A percentile compares a stretch with the other conserved stretches of the same genome.
phyloP scores from a whole-genome alignment of 2,797 vertebrate species.

The Crenuchus spilurus region DNA sequence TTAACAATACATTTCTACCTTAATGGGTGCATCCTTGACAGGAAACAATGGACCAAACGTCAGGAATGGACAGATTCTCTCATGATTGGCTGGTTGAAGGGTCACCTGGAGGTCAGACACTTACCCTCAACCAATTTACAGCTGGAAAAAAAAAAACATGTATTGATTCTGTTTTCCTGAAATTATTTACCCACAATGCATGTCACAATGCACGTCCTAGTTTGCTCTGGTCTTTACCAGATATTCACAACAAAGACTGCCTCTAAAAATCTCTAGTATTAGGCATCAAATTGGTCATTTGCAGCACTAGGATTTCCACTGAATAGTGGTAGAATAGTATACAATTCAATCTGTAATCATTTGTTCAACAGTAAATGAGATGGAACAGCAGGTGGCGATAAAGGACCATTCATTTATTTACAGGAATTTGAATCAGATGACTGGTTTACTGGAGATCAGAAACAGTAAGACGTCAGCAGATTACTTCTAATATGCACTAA shows the following conservation, averaged over 20 bases:
- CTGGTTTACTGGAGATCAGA: too few species aligned
- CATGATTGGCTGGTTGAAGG: neutral
- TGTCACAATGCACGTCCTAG: too few species aligned
- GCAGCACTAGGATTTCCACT: neutral
- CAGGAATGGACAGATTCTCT: neutral
- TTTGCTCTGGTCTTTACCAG: neutral
- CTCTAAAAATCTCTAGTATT: neutral
- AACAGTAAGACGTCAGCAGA: neutral
- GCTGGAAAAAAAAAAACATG: neutral
- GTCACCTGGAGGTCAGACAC: neutral
- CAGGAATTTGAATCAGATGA: too few species aligned
- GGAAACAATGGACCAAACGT: neutral
- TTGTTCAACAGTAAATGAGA: neutral
- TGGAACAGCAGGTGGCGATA: slow-evolving; percentile 48
- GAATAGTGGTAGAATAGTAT: neutral
- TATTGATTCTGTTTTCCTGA: neutral
- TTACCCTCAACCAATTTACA: neutral
- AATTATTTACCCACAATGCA: neutral
- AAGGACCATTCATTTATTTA: neutral
- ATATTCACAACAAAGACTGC: neutral
- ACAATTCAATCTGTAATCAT: too few species aligned
- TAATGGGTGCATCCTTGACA: neutral
- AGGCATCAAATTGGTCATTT: neutral
- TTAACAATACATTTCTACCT: neutral
- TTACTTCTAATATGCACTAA: too few species aligned